These are phyloP conservation scores for Polylopha cassiicola DNA, from an alignment of 2,888 invertebrate species.

Conservation along the genomic window DNA sequence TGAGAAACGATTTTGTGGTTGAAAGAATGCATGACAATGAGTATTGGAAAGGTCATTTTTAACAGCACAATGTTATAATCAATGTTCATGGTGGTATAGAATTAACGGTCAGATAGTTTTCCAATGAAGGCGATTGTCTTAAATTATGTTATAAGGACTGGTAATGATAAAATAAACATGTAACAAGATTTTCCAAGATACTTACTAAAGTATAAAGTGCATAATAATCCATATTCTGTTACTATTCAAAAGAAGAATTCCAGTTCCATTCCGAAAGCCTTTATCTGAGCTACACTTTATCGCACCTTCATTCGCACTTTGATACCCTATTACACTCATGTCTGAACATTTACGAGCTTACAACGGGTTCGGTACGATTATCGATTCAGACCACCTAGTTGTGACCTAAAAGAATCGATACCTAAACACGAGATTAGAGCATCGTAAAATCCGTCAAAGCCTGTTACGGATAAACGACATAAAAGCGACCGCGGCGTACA, in stretches of 20 bases:
- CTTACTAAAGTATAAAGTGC: too few species aligned
- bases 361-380: constrained; percentile 20
- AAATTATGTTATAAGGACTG: too few species aligned
- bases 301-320: constrained; percentile 7
- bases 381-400: constrained; percentile 34
- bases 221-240: background rate
- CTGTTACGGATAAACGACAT: constrained; percentile 29
- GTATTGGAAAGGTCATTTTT: background rate
- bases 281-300: constrained; percentile 10
- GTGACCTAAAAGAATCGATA: constrained; percentile 29
- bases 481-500: constrained; percentile 9
- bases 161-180: too few species aligned
- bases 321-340: constrained; percentile 17
- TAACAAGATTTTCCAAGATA: too few species aligned
- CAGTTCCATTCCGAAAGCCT: constrained; percentile 12
- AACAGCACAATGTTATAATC: background rate
- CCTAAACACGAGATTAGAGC: constrained; percentile 40
- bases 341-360: constrained; percentile 13
- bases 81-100: too few species aligned
- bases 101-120: too few species aligned
- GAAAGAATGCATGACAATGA: constrained; percentile 21
- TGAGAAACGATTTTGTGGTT: constrained; percentile 35
- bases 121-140: too few species aligned
- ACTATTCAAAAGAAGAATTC: constrained; percentile 9
- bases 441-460: constrained; percentile 48